Conservation (phyloP, 2,113 vertebrate genomes). For the Poeciliopsis prolifica region DNA sequence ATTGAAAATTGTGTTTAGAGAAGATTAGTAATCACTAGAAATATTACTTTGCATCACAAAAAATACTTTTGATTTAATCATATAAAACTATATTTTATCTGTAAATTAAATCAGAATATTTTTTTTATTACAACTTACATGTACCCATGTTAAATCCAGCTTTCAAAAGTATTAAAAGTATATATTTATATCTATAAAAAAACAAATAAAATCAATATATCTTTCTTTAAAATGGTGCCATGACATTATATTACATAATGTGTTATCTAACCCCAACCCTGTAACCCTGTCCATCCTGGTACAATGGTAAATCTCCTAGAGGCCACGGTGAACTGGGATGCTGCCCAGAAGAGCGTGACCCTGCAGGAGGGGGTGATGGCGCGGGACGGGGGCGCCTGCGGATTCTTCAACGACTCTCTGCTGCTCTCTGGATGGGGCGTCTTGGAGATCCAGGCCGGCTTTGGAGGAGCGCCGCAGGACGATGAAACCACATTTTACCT, state of each 20-base stretch:
- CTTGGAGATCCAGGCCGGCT: constrained; percentile 87
- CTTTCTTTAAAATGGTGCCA: constrained; percentile 3
- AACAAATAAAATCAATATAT: background rate
- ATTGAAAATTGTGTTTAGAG: background rate
- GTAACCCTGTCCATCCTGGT: constrained; percentile 40
- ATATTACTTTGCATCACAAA: background rate
- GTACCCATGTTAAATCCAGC: too few relatives aligned
- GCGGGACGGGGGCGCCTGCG: constrained; percentile 83
- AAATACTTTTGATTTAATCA: background rate
- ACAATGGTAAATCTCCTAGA: constrained; percentile 65
- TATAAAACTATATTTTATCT: background rate
- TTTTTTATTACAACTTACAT: too few relatives aligned
- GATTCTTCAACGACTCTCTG: constrained; percentile 88
- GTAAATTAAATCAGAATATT: too few relatives aligned
- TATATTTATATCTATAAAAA: background rate
- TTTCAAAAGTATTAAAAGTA: too few relatives aligned
- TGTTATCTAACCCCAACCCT: constrained; percentile 63
- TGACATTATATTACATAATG: constrained; percentile 63
- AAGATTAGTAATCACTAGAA: background rate
- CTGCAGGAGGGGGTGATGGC: constrained; percentile 81
- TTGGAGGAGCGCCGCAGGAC: constrained; percentile 72
- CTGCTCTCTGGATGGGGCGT: constrained; percentile 85
- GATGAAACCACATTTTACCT: constrained; percentile 84
- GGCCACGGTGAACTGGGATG: constrained; percentile 85
- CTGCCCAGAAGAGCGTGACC: constrained; percentile 77